Base-by-base conservation (phyloP, 2,113 vertebrate species). In the Aleadryas rufinucha region DNA sequence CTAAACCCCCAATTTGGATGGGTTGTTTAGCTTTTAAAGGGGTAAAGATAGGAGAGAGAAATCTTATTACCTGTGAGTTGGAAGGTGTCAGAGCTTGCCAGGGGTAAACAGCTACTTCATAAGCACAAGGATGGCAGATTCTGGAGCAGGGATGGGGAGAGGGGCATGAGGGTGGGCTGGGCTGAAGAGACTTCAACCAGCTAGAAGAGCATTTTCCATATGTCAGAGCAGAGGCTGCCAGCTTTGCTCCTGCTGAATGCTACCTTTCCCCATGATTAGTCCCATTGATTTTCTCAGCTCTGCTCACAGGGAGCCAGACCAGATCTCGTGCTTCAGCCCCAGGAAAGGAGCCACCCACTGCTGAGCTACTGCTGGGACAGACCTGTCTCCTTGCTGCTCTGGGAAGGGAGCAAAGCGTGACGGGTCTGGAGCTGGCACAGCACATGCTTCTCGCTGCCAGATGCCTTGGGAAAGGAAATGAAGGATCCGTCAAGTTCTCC, bases 391-490 rank as follows among this genome's bases (percentile, higher is more conserved):
- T 92, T 64, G 89, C 74, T 82, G 91, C 91, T 89, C 74, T 76
- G 70, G 77, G 84, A 93, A 88, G 86, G 49, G 76, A 96, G 85
- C 37, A 94, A 92, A 92, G 47, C 8, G 11, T 92, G 90, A 93
- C 52, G 23, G 71, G 52, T 44, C 76, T 84, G 95, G 61, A 93
- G 87, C 90, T 97, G 95, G 95, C 96, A 94, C 79, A 87, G 76
- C 52, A 84, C 69, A 75, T 27, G 83, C 60, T 87, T 84, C 93
- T 87, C 12, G 20, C 90, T 95, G 95, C 93, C 95, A 97, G 94
- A 94, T 82, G 91, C 94, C 91, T 96, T 96, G 91, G 93, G 93
- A 96, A 96, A 94, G 91, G 93, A 94, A 96, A 92, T 57, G 92
- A 95, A 82, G 90, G 88, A 56, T 94, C 86, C 60, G 89, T 90